These are phyloP conservation scores for Emmelina monodactyla DNA, from an alignment of 2,888 invertebrate species.

Conservation along the genomic window DNA sequence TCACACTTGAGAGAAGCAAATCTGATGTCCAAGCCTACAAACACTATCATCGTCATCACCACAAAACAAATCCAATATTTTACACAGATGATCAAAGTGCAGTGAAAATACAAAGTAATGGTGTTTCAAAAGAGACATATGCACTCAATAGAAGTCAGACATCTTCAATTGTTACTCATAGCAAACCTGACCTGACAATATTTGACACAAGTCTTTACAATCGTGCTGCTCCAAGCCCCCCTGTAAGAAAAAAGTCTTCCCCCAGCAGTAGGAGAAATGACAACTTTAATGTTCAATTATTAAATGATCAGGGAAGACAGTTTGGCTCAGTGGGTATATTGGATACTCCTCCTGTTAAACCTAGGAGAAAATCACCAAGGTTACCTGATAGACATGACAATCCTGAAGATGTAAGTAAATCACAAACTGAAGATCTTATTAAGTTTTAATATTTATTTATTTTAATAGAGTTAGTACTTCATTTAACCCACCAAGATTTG, in stretches of 20 bases:
- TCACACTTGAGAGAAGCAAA: conserved; percentile 51
- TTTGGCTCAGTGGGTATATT: conserved; percentile 38
- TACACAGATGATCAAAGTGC: conserved; percentile 32
- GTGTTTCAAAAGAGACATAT: conserved; percentile 24
- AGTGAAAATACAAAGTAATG: conserved; percentile 20
- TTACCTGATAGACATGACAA: conserved; percentile 22
- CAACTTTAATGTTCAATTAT: conserved; percentile 11
- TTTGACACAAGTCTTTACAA: conserved; percentile 48
- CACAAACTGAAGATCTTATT: conserved; percentile 43
- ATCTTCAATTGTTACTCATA: conserved; percentile 33
- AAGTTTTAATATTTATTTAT: too few species aligned
- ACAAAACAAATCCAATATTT: conserved; percentile 38
- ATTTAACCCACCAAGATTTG: too few species aligned
- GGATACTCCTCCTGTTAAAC: conserved; percentile 41
- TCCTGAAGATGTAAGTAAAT: conserved; percentile 13
- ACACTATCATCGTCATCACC: conserved; percentile 31
- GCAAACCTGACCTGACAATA: conserved; percentile 35
- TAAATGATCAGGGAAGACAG: conserved; percentile 33
- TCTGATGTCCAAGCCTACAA: conserved; percentile 49
- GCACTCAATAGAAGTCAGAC: conserved; percentile 52
- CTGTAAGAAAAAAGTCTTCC: conserved; percentile 44
- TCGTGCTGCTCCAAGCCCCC: conserved; percentile 54
- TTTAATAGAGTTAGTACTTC: too few species aligned
- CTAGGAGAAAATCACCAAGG: conserved; percentile 49
- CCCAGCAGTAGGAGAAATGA: conserved; percentile 30